These are phyloP conservation scores for Stegostoma tigrinum DNA, from an alignment of 2,113 vertebrate genomes.

Conservation along the genomic window DNA sequence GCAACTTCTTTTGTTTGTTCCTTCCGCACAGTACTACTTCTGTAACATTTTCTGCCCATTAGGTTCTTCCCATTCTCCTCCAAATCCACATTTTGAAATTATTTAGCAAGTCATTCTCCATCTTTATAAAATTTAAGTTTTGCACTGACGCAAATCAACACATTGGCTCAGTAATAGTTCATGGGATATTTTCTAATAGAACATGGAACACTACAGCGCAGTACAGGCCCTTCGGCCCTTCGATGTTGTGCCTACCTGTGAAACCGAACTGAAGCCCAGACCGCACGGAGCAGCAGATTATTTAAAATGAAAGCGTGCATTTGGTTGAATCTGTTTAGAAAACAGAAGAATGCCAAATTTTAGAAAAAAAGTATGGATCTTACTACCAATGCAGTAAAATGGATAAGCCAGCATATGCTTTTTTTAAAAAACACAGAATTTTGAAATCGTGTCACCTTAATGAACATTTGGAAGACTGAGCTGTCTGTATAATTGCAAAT, in stretches of 20 bases:
- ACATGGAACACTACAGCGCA: too few relatives aligned
- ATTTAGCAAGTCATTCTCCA: too few relatives aligned
- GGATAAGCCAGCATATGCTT: not conserved
- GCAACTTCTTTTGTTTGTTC: too few relatives aligned
- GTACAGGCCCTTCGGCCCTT: too few relatives aligned
- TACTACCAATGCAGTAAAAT: not conserved
- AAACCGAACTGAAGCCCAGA: too few relatives aligned
- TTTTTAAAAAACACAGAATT: not conserved
- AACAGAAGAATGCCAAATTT: too few relatives aligned
- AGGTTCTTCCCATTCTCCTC: too few relatives aligned
- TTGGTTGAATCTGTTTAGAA: not conserved
- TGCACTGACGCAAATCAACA: not conserved
- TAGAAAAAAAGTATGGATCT: not conserved
- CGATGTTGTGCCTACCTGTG: too few relatives aligned
- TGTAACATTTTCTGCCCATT: too few relatives aligned
- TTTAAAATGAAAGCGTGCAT: not conserved
- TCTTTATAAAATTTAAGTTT: too few relatives aligned
- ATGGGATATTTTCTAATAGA: not conserved
- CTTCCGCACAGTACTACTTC: too few relatives aligned
- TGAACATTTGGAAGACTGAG: not conserved
- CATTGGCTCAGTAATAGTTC: not conserved
- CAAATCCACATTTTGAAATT: too few relatives aligned
- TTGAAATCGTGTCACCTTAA: not conserved
- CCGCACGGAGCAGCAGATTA: not conserved
- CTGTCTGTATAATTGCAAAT: not conserved